These are phyloP conservation scores for Chrysoperla carnea DNA, from an alignment of 1,140 invertebrate species.

Conservation along the genomic window DNA sequence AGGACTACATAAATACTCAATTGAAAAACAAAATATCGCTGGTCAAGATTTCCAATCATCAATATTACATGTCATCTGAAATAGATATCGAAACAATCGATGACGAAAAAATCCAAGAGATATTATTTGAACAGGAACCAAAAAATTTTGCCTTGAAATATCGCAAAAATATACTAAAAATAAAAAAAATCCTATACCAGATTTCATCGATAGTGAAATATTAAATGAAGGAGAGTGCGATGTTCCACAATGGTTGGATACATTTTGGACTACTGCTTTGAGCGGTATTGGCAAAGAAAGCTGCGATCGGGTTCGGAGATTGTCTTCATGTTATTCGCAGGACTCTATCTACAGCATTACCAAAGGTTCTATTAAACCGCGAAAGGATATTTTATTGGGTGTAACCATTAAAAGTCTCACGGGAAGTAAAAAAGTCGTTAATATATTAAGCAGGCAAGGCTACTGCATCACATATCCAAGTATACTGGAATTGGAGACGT, in stretches of 20 bases:
- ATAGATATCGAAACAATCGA: slow-evolving; percentile 8
- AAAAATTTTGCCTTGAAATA: not conserved
- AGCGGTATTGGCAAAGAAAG: slow-evolving; percentile 2
- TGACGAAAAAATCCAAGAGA: slow-evolving; percentile 8
- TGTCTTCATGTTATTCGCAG: slow-evolving; percentile 4
- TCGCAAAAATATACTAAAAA: too few species aligned
- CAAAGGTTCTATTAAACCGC: slow-evolving; percentile 8
- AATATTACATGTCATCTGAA: slow-evolving; percentile 6
- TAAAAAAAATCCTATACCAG: too few species aligned
- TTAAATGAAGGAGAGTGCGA: too few species aligned
- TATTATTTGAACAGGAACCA: slow-evolving; percentile 7
- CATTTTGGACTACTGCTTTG: slow-evolving; percentile 6
- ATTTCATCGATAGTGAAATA: too few species aligned
- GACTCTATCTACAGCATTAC: slow-evolving; percentile 4
- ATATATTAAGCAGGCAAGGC: slow-evolving; percentile 10
- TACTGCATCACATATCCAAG: slow-evolving; percentile 11
- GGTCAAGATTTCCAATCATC: slow-evolving; percentile 5
- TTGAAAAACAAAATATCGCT: slow-evolving; percentile 7
- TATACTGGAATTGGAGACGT: slow-evolving; percentile 12
- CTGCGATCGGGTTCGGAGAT: slow-evolving; percentile 4
- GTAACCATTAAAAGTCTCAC: slow-evolving; percentile 11
- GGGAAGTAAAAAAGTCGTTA: slow-evolving; percentile 11
- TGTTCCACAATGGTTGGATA: not conserved
- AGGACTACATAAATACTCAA: slow-evolving; percentile 4
- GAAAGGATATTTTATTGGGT: slow-evolving; percentile 12